Evolutionary conservation across 2,113 vertebrate genomes (phyloP).

Genomic region (Tichodroma muraria): DNA sequence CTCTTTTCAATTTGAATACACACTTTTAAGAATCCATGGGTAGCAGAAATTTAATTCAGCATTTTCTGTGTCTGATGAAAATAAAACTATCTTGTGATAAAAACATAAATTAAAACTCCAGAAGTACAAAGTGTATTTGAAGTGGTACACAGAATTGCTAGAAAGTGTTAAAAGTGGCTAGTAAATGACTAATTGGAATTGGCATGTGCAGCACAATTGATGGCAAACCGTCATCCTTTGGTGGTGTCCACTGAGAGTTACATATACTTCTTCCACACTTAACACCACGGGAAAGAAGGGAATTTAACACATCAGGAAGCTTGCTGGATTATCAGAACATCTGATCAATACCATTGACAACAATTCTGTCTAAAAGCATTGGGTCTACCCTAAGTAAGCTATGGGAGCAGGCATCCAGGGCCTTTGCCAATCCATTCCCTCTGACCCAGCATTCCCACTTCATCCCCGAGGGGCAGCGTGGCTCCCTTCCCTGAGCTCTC

Average conservation of each 20-base stretch:
- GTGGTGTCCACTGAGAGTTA: slow-evolving; percentile 53
- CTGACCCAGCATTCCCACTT: slow-evolving; percentile 72
- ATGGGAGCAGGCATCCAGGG: slow-evolving; percentile 49
- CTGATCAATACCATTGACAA: slow-evolving; percentile 90
- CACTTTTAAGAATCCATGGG: neutral
- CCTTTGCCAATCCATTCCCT: slow-evolving; percentile 68
- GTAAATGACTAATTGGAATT: slow-evolving; percentile 51
- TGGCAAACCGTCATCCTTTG: neutral
- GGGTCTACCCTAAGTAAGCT: slow-evolving; percentile 53
- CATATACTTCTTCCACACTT: slow-evolving; percentile 59
- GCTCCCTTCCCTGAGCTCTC: slow-evolving; percentile 73
- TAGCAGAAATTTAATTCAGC: neutral
- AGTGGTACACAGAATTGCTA: neutral
- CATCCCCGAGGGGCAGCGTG: slow-evolving; percentile 54
- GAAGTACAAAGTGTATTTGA: neutral
- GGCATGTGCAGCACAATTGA: slow-evolving; percentile 47
- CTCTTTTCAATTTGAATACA: neutral
- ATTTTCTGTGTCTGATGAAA: neutral
- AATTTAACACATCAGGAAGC: slow-evolving; percentile 83
- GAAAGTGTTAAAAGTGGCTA: slow-evolving; percentile 34
- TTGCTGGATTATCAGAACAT: slow-evolving; percentile 78
- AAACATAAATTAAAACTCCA: neutral
- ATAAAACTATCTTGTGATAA: neutral
- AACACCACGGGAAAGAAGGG: slow-evolving; percentile 55
- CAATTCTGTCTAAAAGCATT: slow-evolving; percentile 81